A percentile compares a stretch with the other conserved stretches of the same genome.
Conservation (phyloP, 2,113 vertebrate species). For the Perca fluviatilis region DNA sequence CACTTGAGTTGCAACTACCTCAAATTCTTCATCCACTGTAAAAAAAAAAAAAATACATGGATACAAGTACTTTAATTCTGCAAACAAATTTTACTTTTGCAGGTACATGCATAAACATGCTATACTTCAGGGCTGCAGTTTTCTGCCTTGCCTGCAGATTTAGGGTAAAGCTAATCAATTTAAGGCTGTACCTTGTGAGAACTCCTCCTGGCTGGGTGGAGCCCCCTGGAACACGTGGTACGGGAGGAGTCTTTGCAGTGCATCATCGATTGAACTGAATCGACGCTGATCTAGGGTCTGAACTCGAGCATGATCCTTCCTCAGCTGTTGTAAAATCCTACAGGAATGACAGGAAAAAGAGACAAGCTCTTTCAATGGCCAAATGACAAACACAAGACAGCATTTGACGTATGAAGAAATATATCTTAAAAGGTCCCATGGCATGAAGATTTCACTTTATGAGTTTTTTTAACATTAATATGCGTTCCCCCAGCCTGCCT, state of each 20-base stretch:
- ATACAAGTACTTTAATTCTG: neutral
- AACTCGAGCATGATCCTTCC: slow-evolving; percentile 89
- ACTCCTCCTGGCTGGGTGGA: slow-evolving; percentile 89
- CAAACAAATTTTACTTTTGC: neutral
- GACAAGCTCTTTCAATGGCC: neutral
- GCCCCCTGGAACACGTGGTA: slow-evolving; percentile 96
- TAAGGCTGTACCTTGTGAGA: slow-evolving; percentile 81
- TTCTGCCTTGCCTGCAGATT: neutral
- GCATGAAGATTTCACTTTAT: too few species aligned
- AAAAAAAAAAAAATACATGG: neutral
- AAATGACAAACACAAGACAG: neutral
- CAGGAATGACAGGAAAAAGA: slow-evolving; percentile 1
- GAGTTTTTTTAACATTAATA: too few species aligned
- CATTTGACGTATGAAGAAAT: neutral
- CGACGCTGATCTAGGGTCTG: slow-evolving; percentile 86
- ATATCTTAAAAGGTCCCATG: too few species aligned
- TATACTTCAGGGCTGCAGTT: neutral
- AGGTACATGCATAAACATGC: neutral
- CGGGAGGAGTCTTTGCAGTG: slow-evolving; percentile 90
- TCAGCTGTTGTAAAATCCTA: slow-evolving; percentile 92
- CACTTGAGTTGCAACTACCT: slow-evolving; percentile 91
- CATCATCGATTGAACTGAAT: slow-evolving; percentile 90
- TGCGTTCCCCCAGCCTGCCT: too few species aligned
- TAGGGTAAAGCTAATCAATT: neutral
- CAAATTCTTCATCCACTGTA: slow-evolving; percentile 95